These are phyloP conservation scores for Nansenia antarctica DNA, from an alignment of 2,113 vertebrate species.

Conservation along the genomic window DNA sequence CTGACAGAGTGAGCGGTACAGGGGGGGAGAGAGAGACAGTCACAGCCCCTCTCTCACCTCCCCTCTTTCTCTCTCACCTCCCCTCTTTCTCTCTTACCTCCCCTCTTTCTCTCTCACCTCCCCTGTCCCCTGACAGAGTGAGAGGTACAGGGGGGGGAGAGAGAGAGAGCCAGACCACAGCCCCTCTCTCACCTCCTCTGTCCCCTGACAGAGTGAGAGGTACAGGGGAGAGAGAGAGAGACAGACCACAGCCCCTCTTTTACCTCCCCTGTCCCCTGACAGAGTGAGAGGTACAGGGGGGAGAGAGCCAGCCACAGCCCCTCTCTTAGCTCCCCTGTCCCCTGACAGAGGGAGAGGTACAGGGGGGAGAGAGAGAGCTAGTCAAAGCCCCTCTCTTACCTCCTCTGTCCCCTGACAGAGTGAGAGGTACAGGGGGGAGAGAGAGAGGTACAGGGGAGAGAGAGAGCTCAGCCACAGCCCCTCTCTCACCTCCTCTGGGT, in stretches of 20 bases:
- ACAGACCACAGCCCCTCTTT: constrained; percentile 19
- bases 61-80: not conserved
- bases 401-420: constrained; percentile 41
- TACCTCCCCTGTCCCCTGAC: constrained; percentile 43
- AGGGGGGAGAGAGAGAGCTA: constrained; percentile 43
- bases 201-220: no score
- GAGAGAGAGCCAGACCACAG: no score
- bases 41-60: not conserved
- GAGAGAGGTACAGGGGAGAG: constrained; percentile 31
- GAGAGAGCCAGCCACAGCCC: constrained; percentile 33
- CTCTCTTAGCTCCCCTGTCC: constrained; percentile 27
- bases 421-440: constrained; percentile 47
- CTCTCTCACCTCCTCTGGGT: constrained; percentile 35
- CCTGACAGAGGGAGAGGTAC: constrained; percentile 44
- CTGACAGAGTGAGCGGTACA: no score
- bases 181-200: constrained; percentile 30
- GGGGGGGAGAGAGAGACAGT: no score
- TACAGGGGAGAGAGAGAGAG: no score
- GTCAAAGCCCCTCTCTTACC: not conserved
- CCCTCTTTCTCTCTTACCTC: not conserved
- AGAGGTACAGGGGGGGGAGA: no score
- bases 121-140: constrained; percentile 24
- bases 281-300: constrained; percentile 40
- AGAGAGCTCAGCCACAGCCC: constrained; percentile 33
- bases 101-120: constrained; percentile 9